Evolutionary conservation across 2,113 vertebrate genomes (phyloP).

Genomic region (Anseranas semipalmata): DNA sequence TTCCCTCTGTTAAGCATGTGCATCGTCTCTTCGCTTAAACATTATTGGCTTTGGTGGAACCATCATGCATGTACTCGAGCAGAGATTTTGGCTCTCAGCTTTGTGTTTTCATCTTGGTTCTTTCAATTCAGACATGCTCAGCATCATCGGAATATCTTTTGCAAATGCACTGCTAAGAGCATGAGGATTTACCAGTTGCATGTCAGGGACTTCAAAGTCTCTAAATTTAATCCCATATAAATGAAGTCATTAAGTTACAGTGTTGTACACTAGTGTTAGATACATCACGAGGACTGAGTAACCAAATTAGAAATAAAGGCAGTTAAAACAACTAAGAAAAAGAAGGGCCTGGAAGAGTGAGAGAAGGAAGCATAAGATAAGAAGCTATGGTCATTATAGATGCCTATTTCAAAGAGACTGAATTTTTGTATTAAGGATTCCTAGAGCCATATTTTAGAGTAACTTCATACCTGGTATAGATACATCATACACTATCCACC

Average conservation of each 20-base stretch:
- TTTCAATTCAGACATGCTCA: background rate
- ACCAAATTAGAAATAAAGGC: background rate
- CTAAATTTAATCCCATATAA: background rate
- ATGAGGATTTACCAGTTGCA: background rate
- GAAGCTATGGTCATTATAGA: background rate
- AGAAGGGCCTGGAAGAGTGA: background rate
- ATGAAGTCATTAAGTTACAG: background rate
- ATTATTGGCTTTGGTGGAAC: background rate
- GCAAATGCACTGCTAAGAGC: background rate
- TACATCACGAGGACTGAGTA: background rate
- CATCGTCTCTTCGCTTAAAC: background rate
- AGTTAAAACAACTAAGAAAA: background rate
- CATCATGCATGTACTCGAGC: background rate
- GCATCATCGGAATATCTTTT: background rate
- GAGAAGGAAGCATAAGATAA: background rate
- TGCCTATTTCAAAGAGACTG: background rate
- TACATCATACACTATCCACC: no score
- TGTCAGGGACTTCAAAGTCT: background rate
- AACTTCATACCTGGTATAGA: rapidly evolving
- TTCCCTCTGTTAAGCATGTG: background rate
- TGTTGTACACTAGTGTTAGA: background rate
- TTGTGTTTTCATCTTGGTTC: background rate
- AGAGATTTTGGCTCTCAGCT: background rate
- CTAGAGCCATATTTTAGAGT: background rate
- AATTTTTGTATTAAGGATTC: background rate